Evolutionary conservation across 2,113 vertebrate species (phyloP), one percentile per base, ranked within the genome.

Genomic region (Zapus hudsonius): DNA sequence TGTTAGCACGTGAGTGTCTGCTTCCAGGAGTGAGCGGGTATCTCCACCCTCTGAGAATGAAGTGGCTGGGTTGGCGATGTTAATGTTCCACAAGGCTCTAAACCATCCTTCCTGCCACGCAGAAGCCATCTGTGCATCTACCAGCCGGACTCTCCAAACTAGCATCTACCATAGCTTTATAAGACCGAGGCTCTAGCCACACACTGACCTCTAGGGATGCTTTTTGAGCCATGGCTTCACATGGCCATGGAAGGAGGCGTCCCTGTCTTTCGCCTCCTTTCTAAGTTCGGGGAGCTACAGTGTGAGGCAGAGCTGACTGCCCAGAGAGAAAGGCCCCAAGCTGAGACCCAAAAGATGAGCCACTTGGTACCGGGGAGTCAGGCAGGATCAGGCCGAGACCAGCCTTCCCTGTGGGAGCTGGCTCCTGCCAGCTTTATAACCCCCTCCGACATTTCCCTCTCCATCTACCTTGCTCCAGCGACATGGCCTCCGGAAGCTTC

Each of bases 371-470:
- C 5, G 13, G 64, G 63, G 17, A 38, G 4, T 8, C 55, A n/a
- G 69, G 0, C 55, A n/a, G 69, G 0, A 0, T 33, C 12, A 8
- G 5, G 80, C 55, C 42, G 80, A 70, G 3, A 29, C 27, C 22
- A 25, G 57, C 29, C 78, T 80, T 63, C 70, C 59, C 29, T 4
- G 2, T 1, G 16, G 10, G 66, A 42, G 10, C 44, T 31, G n/a
- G 44, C 36, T 73, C 66, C 9, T 20, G 27, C 66, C 22, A 17
- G 27, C 10, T 27, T 59, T 7, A 38, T 23, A 42, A 3, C 44
- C 22, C 1, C 3, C 0, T 59, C 42, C 25, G 20, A n/a, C 2
- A 5, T 16, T n/a, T 4, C 22, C 17, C 4, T 36, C 47, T 61
- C 64, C 64, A 33, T 67, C 52, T 61, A 36, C 42, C 63, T 79